Conservation (phyloP, 2,797 vertebrate genomes). For the Mallotus villosus region DNA sequence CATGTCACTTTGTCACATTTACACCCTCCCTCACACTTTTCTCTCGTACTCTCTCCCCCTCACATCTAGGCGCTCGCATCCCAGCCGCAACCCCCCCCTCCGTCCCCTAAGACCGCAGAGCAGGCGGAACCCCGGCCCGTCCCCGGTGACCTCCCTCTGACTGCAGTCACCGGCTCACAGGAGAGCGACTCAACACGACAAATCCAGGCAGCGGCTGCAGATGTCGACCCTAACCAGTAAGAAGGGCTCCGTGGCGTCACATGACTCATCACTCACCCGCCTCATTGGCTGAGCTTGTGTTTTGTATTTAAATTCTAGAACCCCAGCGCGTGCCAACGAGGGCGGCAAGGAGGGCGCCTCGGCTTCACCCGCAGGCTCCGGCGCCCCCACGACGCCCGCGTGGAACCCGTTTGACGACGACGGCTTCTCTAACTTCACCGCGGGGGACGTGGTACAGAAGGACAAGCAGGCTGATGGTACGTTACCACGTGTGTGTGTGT, state of each 20-base stretch:
- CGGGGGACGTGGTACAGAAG: constrained; percentile 86
- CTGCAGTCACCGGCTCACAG: constrained; percentile 74
- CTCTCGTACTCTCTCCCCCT: no score
- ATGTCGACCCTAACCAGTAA: constrained; percentile 86
- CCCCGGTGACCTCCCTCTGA: constrained; percentile 85
- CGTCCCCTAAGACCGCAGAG: constrained; percentile 85
- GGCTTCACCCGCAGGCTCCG: constrained; percentile 30
- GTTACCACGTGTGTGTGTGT: constrained; percentile 17
- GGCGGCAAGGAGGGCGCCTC: constrained; percentile 38
- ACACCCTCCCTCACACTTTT: not conserved
- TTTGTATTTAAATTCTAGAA: constrained; percentile 65
- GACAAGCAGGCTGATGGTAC: constrained; percentile 83
- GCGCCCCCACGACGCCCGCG: constrained; percentile 67
- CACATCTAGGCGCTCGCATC: constrained; percentile 43
- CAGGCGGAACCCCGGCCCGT: constrained; percentile 81
- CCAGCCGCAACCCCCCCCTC: constrained; percentile 85
- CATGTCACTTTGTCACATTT: not conserved
- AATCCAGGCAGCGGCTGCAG: constrained; percentile 81
- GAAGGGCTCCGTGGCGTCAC: constrained; percentile 5
- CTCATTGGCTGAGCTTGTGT: not conserved
- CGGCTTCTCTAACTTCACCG: constrained; percentile 89
- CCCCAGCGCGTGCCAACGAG: constrained; percentile 75
- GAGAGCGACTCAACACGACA: constrained; percentile 84
- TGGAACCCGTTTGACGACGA: constrained; percentile 98
- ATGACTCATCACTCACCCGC: not conserved